Evolutionary conservation across 2,113 vertebrate genomes (phyloP), one percentile per base, ranked within the genome.

Genomic region (Tychaedon coryphoeus): DNA sequence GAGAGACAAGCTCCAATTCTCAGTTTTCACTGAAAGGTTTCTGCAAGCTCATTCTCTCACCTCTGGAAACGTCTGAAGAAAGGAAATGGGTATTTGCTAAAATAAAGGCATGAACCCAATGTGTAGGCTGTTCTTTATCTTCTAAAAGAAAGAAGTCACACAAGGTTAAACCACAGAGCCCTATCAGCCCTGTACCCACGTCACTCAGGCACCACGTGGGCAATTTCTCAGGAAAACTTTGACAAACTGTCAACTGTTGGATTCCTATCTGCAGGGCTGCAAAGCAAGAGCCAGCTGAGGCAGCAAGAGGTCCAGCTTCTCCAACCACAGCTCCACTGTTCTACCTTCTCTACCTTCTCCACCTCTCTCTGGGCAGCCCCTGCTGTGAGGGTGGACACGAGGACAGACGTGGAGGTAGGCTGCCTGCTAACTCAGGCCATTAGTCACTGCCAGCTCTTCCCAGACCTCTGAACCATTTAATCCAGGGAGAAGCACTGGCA

Each of bases 381-480:
- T 8, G 8, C 4, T 5, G 1, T 4, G 36, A n/a, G 45, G 53
- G 88, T 1, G 2, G 57, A 78, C 57, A 38, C 0, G 0, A 38
- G 36, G 54, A 80, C 53, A 87, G 34, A 45, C 0, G 0, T 5
- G 36, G 53, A 87, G 25, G 22, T 8, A 86, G 58, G 64, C 25
- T 75, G 54, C 34, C 75, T 69, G 73, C 47, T 74, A 83, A 73
- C 76, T 92, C 75, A 43, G 83, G 56, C 48, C n/a, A 33, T 82
- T 70, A 73, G 72, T 67, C 86, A 92, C 8, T 3, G 3, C 33
- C 47, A 91, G n/a, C 40, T 64, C 51, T 84, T 80, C 86, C 73
- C 70, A 93, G 72, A 91, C 48, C 40, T 86, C 83, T 34, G 45
- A 91, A 86, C n/a, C 40, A 67, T 45, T 92, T 91, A 84, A 96